Evolutionary conservation across 2,113 vertebrate species (phyloP).

Genomic region (Dryoscopus gambensis): DNA sequence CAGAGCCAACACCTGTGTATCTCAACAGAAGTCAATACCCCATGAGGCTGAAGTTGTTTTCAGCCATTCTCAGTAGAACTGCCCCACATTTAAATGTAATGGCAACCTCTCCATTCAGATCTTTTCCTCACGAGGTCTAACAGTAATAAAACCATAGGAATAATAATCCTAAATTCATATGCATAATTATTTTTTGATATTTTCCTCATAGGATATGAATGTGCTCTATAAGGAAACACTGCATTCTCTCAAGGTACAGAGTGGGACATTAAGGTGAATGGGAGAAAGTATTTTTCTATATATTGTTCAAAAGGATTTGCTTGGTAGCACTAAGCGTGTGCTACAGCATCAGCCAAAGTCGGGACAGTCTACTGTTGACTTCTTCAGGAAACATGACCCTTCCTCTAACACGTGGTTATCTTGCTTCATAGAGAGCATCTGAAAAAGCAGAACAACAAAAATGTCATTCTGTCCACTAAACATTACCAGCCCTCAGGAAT

Average conservation of each 20-base stretch:
- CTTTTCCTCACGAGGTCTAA: background rate
- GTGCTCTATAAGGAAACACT: background rate
- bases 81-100: background rate
- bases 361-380: background rate
- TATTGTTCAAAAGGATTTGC: background rate
- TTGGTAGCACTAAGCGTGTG: background rate
- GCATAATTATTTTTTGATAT: background rate
- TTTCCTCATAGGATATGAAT: background rate
- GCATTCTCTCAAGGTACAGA: background rate
- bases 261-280: background rate
- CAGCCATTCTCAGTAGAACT: background rate
- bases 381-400: background rate
- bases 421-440: background rate
- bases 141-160: background rate
- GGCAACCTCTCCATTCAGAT: background rate
- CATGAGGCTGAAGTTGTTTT: background rate
- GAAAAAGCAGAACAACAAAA: conserved; percentile 5
- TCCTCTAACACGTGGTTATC: background rate
- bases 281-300: background rate
- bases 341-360: background rate
- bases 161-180: background rate
- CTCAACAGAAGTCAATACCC: background rate
- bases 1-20: background rate
- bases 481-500: background rate
- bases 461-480: background rate